Evolutionary conservation across 2,888 invertebrate species (phyloP), one percentile per base, ranked within the genome.

Genomic region (Ctena decussata): DNA sequence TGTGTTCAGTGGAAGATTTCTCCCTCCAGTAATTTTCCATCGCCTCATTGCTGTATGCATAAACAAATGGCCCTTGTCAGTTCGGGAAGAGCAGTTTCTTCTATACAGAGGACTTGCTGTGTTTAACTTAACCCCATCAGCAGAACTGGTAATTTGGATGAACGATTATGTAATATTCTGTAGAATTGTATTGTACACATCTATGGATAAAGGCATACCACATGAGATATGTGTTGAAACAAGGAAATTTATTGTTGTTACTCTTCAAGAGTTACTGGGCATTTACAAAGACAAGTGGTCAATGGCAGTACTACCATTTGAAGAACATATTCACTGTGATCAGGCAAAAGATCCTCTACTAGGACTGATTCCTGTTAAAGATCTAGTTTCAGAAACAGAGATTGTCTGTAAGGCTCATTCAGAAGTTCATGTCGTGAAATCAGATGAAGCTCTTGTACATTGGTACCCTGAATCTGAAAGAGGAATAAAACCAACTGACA

Each of bases 21-120:
- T 87, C 46, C 87, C 87, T n/a, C 87, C 87, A 32, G 79, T 84
- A 37, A 69, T 87, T n/a, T 87, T 87, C 37, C 87, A 87, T 44
- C 60, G 84, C n/a, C 77, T 87, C 24, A 15, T 87, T 18, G 87
- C 87, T 21, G 69, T 82, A 27, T 87, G 87, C 41, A 87, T 87
- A 8, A 79, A 74, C 15, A 37, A 70, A 24, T 87, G 77, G 76
- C 65, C 32, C 37, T 57, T 82, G 2, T 46, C 53, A 21, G 65
- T 27, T 39, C 15, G 30, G 6, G 53, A 75, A 57, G 53, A 69
- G 21, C 18, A 72, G 32, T 57, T 53, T 35, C 30, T 82, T n/a
- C 46, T 86, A 39, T 87, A 65, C 44, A 82, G 84, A 60, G 87
- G 84, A 18, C 57, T 87, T 46, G 87, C 80, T 30, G 84, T 80